phyloP scores from a whole-genome alignment of 2,888 invertebrate genomes.

The Micoletzkya japonica region DNA sequence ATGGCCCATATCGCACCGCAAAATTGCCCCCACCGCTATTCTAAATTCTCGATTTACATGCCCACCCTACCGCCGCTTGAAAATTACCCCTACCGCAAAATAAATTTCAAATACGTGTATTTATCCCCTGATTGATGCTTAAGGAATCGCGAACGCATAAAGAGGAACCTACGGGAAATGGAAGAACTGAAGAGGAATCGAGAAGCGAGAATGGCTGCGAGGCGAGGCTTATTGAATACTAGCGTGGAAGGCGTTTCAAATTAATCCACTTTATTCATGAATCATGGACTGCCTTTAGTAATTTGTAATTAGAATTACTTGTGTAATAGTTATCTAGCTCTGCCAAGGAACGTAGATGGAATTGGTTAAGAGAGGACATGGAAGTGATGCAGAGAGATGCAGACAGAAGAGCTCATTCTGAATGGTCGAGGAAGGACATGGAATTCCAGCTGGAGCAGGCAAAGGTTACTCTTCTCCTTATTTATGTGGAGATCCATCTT shows the following conservation, averaged over 20 bases:
- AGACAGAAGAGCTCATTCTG: slow-evolving; percentile 85
- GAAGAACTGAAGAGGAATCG: slow-evolving; percentile 93
- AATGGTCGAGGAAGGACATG: slow-evolving; percentile 95
- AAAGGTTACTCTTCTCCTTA: slow-evolving; percentile 69
- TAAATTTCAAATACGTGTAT: not conserved
- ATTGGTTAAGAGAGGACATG: slow-evolving; percentile 63
- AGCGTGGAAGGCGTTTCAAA: no score
- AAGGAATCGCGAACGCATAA: slow-evolving; percentile 48
- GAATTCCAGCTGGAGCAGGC: slow-evolving; percentile 97
- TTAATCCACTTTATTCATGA: no score
- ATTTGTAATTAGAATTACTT: not conserved
- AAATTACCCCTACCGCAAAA: no score
- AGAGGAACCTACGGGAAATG: slow-evolving; percentile 74
- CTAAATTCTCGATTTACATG: no score
- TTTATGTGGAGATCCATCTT: not conserved
- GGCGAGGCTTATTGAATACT: no score
- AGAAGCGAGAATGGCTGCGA: slow-evolving; percentile 53
- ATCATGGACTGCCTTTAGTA: not conserved
- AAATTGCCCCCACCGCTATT: no score
- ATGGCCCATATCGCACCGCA: no score
- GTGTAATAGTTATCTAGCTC: not conserved
- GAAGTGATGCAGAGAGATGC: slow-evolving; percentile 79
- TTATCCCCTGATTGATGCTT: not conserved
- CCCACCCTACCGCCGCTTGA: no score
- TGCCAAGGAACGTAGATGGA: not conserved